Evolutionary conservation across 2,797 vertebrate genomes (phyloP).

Genomic region (Chelonia mydas): DNA sequence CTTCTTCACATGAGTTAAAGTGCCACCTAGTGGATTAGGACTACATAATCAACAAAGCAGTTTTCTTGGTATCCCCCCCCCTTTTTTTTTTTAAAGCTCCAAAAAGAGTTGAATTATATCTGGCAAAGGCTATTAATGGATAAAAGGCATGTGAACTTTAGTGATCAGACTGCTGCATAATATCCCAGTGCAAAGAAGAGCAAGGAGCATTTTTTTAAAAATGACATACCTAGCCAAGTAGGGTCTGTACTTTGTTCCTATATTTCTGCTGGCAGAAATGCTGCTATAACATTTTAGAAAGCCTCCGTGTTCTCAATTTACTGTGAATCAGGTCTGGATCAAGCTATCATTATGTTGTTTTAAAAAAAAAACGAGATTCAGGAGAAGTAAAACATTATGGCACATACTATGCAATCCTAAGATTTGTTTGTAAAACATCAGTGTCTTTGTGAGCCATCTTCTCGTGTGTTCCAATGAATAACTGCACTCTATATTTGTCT

Average conservation of each 20-base stretch:
- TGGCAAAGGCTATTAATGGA: conserved; percentile 56
- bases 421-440: conserved; percentile 40
- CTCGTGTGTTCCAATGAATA: background rate
- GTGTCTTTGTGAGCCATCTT: conserved; percentile 23
- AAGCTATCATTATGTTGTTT: conserved; percentile 37
- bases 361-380: conserved; percentile 10
- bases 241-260: conserved; percentile 46
- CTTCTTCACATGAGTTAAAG: background rate
- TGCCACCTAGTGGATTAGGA: background rate
- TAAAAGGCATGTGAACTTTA: conserved; percentile 62
- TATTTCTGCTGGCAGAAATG: conserved; percentile 60
- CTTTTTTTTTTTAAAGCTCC: background rate
- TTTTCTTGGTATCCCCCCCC: conserved; percentile 21
- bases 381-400: conserved; percentile 49
- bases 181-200: conserved; percentile 49
- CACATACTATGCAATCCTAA: conserved; percentile 6
- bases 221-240: background rate
- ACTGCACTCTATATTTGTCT: background rate
- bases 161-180: background rate
- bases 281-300: conserved; percentile 8
- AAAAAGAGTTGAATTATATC: conserved; percentile 46
- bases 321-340: conserved; percentile 44
- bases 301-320: conserved; percentile 33
- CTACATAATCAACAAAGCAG: background rate
- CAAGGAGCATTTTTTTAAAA: conserved; percentile 32